These are phyloP conservation scores for Anhinga rufa DNA, from an alignment of 2,113 vertebrate genomes.

Conservation along the genomic window DNA sequence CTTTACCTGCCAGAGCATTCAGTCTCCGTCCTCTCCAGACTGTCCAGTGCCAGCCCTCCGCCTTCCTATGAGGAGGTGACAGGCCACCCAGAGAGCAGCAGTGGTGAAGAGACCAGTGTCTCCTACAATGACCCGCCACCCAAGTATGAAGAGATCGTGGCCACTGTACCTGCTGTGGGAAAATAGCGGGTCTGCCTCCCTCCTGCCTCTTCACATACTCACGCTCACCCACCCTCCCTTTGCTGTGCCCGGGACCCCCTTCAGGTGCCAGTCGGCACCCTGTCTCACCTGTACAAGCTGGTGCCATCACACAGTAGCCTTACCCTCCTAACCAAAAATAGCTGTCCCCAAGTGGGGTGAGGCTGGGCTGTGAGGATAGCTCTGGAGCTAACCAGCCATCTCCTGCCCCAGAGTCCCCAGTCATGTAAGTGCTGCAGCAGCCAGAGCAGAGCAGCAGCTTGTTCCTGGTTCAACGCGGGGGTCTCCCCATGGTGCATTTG, in stretches of 20 bases:
- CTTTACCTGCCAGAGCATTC: slow-evolving; percentile 80
- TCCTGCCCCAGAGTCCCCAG: neutral
- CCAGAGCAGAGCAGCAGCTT: neutral
- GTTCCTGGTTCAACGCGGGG: neutral
- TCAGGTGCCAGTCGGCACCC: neutral
- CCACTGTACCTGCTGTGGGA: neutral
- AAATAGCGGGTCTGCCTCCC: slow-evolving; percentile 46
- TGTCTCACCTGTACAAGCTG: slow-evolving; percentile 35
- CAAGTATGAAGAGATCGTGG: slow-evolving; percentile 88
- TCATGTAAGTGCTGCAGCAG: slow-evolving; percentile 27
- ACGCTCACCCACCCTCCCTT: neutral
- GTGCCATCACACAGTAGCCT: slow-evolving; percentile 73
- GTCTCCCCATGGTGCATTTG: neutral
- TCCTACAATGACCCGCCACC: slow-evolving; percentile 85
- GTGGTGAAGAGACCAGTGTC: slow-evolving; percentile 76
- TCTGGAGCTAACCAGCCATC: neutral
- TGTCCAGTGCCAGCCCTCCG: slow-evolving; percentile 85
- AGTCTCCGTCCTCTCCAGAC: slow-evolving; percentile 71
- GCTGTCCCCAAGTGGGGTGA: neutral
- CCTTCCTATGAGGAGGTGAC: slow-evolving; percentile 91
- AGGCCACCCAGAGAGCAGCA: slow-evolving; percentile 80
- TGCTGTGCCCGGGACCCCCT: neutral
- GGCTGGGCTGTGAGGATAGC: neutral
- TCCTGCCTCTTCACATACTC: neutral
- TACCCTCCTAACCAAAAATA: slow-evolving; percentile 61